Evolutionary conservation across 2,888 invertebrate species (phyloP).

Genomic region (Xylocampa areola): DNA sequence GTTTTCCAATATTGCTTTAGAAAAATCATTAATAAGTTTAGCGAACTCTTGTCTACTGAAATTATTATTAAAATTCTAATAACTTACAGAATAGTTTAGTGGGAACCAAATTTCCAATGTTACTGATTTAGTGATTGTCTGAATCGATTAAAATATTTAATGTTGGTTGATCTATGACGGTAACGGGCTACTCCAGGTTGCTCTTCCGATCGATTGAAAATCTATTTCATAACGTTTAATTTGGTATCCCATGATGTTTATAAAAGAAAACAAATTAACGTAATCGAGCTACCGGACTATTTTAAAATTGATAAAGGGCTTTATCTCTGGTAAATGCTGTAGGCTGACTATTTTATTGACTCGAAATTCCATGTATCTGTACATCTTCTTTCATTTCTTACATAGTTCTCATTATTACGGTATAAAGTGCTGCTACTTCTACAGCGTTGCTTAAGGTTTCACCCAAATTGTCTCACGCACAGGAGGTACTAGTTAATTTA

Average conservation of each 20-base stretch:
- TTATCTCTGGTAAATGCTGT: slow-evolving; percentile 24
- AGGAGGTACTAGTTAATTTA: no score
- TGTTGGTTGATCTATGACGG: slow-evolving; percentile 40
- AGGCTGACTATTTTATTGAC: slow-evolving; percentile 28
- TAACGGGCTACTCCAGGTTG: slow-evolving; percentile 38
- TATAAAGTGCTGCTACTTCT: no score
- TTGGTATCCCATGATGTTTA: slow-evolving; percentile 9
- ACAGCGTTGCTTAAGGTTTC: no score
- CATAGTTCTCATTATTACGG: no score
- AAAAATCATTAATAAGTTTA: slow-evolving; percentile 70
- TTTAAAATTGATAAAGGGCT: slow-evolving; percentile 15
- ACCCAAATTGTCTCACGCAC: no score
- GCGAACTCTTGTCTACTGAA: slow-evolving; percentile 60
- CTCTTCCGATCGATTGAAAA: slow-evolving; percentile 34
- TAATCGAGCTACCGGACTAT: not conserved
- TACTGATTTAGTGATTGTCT: slow-evolving; percentile 29
- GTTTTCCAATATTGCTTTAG: slow-evolving; percentile 64
- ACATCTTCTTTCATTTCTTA: no score
- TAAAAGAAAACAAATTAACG: slow-evolving; percentile 3
- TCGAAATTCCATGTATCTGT: slow-evolving; percentile 28
- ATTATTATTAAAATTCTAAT: slow-evolving; percentile 62
- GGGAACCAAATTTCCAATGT: slow-evolving; percentile 56
- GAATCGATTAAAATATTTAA: slow-evolving; percentile 49
- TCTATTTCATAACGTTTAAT: slow-evolving; percentile 16
- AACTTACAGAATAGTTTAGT: slow-evolving; percentile 58